Percentiles rank a stretch among this genome's conserved stretches.
Conservation (phyloP, 2,113 vertebrate genomes). For the Thalassoma bifasciatum region DNA sequence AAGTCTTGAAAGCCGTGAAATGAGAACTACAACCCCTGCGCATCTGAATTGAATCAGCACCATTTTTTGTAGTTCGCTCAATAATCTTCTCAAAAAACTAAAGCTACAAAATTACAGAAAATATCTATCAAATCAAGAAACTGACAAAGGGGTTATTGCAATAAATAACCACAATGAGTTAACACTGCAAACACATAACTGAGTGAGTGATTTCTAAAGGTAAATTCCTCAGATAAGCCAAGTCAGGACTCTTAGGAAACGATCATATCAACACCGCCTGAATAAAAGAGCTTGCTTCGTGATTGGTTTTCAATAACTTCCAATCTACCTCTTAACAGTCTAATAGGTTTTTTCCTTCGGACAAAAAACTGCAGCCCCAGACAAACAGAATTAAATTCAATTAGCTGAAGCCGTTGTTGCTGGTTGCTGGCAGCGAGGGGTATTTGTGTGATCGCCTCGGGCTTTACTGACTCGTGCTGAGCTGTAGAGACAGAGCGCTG, state of each 20-base stretch:
- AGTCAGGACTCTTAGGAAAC: not conserved
- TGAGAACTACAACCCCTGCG: too few species aligned
- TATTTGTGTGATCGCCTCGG: conserved; percentile 14
- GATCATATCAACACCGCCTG: not conserved
- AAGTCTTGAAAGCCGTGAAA: too few species aligned
- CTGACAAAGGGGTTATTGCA: too few species aligned
- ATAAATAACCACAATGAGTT: too few species aligned
- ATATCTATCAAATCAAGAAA: too few species aligned
- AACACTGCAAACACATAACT: too few species aligned
- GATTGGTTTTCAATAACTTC: conserved; percentile 18
- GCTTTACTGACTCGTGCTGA: conserved; percentile 11
- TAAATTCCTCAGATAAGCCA: too few species aligned
- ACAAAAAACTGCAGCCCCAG: not conserved
- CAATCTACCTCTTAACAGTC: not conserved
- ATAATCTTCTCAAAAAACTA: too few species aligned
- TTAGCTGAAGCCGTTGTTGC: conserved; percentile 6
- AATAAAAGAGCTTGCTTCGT: not conserved
- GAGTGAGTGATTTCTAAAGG: too few species aligned
- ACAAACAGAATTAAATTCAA: conserved; percentile 10
- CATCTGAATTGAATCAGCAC: too few species aligned
- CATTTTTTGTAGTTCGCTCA: too few species aligned
- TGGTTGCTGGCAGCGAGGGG: not conserved
- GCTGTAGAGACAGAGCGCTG: conserved; percentile 20
- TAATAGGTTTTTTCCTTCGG: not conserved
- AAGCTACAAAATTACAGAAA: too few species aligned